Conservation (phyloP, 2,113 vertebrate genomes). For the Tragelaphus buxtoni region DNA sequence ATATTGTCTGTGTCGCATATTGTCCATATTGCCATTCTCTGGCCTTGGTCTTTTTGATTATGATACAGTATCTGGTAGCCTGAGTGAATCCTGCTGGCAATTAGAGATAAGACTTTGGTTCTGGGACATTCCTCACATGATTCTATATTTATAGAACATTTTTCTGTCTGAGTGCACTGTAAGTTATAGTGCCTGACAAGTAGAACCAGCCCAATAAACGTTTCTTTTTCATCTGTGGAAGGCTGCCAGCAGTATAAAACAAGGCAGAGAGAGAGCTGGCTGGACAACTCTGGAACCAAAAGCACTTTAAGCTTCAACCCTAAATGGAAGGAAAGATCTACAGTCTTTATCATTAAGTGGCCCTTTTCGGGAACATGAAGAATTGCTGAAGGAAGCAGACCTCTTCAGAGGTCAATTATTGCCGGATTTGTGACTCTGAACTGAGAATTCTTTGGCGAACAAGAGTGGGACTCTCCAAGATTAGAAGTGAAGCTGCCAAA, state of each 20-base stretch:
- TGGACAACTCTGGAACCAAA: background rate
- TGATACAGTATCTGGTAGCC: background rate
- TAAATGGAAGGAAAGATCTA: slow-evolving; percentile 30
- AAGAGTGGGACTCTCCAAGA: background rate
- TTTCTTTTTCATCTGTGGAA: slow-evolving; percentile 36
- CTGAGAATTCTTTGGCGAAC: background rate
- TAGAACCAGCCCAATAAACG: background rate
- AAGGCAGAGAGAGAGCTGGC: background rate
- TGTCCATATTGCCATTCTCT: background rate
- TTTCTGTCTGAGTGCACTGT: slow-evolving; percentile 23
- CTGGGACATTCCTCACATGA: slow-evolving; percentile 35
- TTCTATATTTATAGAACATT: slow-evolving; percentile 50
- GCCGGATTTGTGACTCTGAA: background rate
- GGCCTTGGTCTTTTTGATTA: background rate
- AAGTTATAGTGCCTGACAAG: slow-evolving; percentile 42
- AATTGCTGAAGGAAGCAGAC: background rate
- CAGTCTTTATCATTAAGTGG: background rate
- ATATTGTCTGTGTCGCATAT: background rate
- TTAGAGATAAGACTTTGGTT: slow-evolving; percentile 38
- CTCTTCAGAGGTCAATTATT: background rate
- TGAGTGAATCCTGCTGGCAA: background rate
- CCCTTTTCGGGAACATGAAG: background rate
- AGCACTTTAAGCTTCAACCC: slow-evolving; percentile 39
- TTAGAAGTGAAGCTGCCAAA: background rate
- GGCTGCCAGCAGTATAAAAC: background rate